Evolutionary conservation across 2,113 vertebrate genomes (phyloP).

Genomic region (Macrotus californicus): DNA sequence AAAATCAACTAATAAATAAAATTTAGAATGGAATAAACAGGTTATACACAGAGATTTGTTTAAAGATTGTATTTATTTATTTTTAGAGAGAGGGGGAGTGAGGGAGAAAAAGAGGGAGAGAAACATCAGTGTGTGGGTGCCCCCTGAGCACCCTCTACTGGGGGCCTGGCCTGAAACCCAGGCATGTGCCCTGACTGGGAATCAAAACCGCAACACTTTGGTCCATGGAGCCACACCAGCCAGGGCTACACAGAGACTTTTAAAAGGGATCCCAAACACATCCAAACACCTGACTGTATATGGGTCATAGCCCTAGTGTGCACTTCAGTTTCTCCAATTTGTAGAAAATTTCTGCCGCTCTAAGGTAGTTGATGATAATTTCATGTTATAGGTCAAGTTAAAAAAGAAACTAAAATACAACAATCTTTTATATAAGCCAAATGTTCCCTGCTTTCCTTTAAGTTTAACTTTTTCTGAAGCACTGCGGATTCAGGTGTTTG

Average conservation of each 20-base stretch:
- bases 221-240: no score
- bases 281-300: neutral
- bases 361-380: constrained; percentile 66
- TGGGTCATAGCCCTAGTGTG: constrained; percentile 42
- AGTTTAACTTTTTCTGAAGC: neutral
- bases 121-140: no score
- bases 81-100: no score
- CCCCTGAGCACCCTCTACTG: no score
- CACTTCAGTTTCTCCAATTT: constrained; percentile 41
- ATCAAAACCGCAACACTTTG: no score
- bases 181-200: no score
- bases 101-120: no score
- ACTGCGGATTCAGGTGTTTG: neutral
- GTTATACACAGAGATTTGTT: neutral
- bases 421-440: neutral
- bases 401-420: neutral
- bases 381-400: constrained; percentile 45
- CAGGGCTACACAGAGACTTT: neutral
- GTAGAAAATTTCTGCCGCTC: constrained; percentile 44
- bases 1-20: constrained; percentile 55
- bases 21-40: constrained; percentile 29
- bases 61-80: no score
- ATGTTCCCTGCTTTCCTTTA: neutral
- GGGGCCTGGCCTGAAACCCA: no score
- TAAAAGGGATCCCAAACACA: neutral